Base-by-base conservation (phyloP, 2,888 invertebrate genomes). In the Lottia scabra region DNA sequence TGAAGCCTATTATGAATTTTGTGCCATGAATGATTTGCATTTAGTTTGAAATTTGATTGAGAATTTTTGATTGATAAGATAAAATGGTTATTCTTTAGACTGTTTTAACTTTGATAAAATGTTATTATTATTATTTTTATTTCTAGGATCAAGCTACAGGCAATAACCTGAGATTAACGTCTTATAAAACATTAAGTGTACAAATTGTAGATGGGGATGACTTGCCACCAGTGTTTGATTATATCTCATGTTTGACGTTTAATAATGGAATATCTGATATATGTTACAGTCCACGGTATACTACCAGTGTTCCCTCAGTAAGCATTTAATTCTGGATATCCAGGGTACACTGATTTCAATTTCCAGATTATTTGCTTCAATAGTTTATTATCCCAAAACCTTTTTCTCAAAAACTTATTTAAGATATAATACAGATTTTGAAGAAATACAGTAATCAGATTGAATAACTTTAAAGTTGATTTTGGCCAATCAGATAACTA, bases 191-290 rank as follows among this genome's bases (percentile, higher is more conserved):
- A 13, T 69, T 81, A 19, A 76, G 70, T n/a, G 56, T 83, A 62
- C 76, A 73, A 0, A 45, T 83, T 30, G 45, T 16, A 0, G 83
- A 84, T 65, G 76, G 75, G 2, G 81, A 84, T 66, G 82, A 82
- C 63, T 72, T 75, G 38, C 63, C 70, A 19, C 74, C 83, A 13
- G 80, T 75, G 10, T 84, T 83, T 72, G 65, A 75, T 15, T 75
- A 75, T 43, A 65, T 67, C 2, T 68, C 69, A 27, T 84, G 85
- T 72, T 44, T 38, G 3, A 10, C 10, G 10, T 38, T 38, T 38
- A 38, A 38, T 38, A 38, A 38, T 38, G 38, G 38, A 8, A 38
- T 38, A 38, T 8, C 5, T 38, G 10, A 38, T 38, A 38, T 38
- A 38, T 73, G 73, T 67, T 73, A 64, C 70, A 73, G 70, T 62